Conservation (phyloP, 1,140 invertebrate genomes). For the Samia ricini region DNA sequence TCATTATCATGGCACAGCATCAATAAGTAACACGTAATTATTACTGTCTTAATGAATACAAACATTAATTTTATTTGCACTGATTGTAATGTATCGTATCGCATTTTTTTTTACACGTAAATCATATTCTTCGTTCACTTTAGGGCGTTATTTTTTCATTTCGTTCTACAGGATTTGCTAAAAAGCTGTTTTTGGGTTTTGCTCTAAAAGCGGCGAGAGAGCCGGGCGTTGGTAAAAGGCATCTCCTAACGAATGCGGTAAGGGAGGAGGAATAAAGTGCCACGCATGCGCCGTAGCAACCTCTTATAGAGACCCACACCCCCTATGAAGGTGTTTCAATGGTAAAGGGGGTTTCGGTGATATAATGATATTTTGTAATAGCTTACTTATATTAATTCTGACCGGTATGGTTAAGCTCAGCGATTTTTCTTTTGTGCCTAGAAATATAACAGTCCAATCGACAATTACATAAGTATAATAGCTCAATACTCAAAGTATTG, state of each 20-base stretch:
- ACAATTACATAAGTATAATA: no score
- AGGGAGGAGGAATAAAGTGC: not conserved
- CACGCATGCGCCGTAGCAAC: not conserved
- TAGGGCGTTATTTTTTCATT: no score
- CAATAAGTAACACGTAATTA: conserved; percentile 35
- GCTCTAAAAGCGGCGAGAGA: not conserved
- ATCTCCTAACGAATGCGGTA: not conserved
- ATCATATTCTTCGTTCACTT: not conserved
- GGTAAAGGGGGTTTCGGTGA: not conserved
- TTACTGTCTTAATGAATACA: conserved; percentile 23
- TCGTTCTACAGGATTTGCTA: not conserved
- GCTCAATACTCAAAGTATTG: no score
- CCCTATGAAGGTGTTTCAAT: conserved; percentile 3
- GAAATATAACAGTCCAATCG: no score
- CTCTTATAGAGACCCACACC: not conserved
- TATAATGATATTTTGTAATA: not conserved
- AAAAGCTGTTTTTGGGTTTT: not conserved
- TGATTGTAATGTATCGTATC: not conserved
- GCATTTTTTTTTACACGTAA: not conserved
- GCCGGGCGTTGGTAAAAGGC: not conserved
- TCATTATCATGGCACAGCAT: conserved; percentile 63
- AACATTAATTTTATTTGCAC: not conserved
- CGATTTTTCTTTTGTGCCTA: no score
- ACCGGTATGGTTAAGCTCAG: not conserved
- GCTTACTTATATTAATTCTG: not conserved